Evolutionary conservation across 2,888 invertebrate species (phyloP).

Genomic region (Pterostichus niger): DNA sequence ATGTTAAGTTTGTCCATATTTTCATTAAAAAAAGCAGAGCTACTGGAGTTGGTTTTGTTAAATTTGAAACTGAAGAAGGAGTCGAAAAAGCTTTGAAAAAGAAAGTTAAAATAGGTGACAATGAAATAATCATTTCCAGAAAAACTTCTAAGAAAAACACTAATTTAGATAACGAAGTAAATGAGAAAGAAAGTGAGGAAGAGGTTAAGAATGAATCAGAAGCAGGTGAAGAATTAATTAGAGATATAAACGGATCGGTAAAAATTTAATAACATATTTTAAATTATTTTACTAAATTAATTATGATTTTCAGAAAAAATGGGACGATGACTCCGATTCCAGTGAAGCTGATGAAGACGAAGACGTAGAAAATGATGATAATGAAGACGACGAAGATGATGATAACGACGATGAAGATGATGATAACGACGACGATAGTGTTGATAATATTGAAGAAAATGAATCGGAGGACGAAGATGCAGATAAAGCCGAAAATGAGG

Average conservation of each 20-base stretch:
- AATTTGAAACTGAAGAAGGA: conserved; percentile 62
- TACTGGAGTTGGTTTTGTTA: conserved; percentile 38
- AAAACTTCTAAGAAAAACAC: too few relatives aligned
- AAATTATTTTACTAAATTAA: too few relatives aligned
- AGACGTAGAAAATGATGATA: background rate
- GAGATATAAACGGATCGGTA: background rate
- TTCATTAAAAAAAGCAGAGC: background rate
- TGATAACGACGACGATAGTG: conserved; percentile 74
- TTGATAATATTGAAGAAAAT: conserved; percentile 75
- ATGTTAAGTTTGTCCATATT: background rate
- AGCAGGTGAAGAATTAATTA: background rate
- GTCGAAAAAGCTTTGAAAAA: conserved; percentile 41
- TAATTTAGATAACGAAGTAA: too few relatives aligned
- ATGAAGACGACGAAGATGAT: background rate
- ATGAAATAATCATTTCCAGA: background rate
- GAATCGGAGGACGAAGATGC: conserved; percentile 71
- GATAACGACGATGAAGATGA: conserved; percentile 71
- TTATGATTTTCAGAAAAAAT: too few relatives aligned
- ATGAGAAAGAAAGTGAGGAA: too few relatives aligned
- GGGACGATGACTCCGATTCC: conserved; percentile 4
- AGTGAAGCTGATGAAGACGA: background rate
- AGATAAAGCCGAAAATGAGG: background rate
- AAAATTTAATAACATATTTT: background rate
- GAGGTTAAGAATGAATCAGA: background rate
- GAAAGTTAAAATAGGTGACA: conserved; percentile 22